A percentile compares a stretch with the other conserved stretches of the same genome.
phyloP scores from a whole-genome alignment of 2,888 invertebrate genomes.

The Morinoia aosen region DNA sequence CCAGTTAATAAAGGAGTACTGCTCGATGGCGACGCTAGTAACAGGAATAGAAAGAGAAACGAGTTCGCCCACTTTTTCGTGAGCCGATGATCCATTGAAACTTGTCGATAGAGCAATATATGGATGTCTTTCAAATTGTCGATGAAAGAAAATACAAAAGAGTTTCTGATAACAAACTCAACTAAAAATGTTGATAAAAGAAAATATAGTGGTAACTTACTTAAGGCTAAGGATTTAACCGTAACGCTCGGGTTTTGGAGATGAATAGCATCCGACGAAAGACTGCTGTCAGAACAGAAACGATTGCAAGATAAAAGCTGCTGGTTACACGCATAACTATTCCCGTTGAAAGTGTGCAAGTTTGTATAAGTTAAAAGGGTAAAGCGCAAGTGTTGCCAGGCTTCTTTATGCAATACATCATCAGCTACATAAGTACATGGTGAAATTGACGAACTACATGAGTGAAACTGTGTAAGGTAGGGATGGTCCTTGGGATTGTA shows the following conservation, averaged over 20 bases:
- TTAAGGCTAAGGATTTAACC: background rate
- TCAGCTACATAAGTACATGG: background rate
- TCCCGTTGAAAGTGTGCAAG: background rate
- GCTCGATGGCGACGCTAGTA: background rate
- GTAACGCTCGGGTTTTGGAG: background rate
- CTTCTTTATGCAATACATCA: background rate
- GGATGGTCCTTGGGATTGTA: background rate
- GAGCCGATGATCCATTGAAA: background rate
- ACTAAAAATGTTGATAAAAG: background rate
- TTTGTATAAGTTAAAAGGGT: background rate
- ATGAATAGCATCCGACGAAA: background rate
- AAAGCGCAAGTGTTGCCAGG: background rate
- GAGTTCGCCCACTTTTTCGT: background rate
- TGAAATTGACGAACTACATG: background rate
- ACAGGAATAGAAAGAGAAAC: background rate
- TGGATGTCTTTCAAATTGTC: background rate
- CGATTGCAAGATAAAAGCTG: background rate
- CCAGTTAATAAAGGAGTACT: background rate
- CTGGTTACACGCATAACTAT: background rate
- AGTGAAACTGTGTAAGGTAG: background rate
- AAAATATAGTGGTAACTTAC: background rate
- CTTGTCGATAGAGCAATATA: background rate
- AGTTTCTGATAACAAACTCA: background rate
- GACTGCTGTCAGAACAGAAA: background rate
- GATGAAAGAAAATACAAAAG: too few relatives aligned